These are phyloP conservation scores for Calliopsis andreniformis DNA, from an alignment of 1,140 invertebrate species.

Conservation along the genomic window DNA sequence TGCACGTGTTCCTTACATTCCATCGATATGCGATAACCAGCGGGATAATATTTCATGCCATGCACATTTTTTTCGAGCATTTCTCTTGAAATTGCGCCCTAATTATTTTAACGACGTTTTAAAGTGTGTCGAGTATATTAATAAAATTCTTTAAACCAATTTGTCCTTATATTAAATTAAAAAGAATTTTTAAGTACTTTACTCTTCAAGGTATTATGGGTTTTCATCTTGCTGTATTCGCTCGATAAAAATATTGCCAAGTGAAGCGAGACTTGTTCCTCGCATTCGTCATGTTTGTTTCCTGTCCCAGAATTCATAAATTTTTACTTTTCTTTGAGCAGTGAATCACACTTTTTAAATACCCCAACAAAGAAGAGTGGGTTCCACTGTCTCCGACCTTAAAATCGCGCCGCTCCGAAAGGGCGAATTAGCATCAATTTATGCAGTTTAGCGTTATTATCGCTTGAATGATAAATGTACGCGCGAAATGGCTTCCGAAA, in stretches of 20 bases:
- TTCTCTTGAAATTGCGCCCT: neutral
- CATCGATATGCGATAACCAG: slow-evolving; percentile 23
- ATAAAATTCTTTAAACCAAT: neutral
- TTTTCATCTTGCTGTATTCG: too few relatives aligned
- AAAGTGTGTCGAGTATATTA: too few relatives aligned
- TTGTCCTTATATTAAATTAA: too few relatives aligned
- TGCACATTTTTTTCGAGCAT: neutral
- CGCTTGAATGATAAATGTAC: slow-evolving; percentile 8
- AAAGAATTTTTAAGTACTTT: too few relatives aligned
- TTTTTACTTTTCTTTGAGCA: neutral
- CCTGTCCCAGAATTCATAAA: neutral
- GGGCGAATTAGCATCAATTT: slow-evolving; percentile 34
- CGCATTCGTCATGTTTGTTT: too few relatives aligned
- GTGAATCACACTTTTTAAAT: neutral
- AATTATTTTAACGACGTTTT: neutral
- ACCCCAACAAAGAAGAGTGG: neutral
- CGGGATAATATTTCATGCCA: neutral
- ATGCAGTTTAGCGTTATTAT: slow-evolving; percentile 23
- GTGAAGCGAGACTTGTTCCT: too few relatives aligned
- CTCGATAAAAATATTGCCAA: too few relatives aligned
- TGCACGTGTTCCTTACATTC: neutral
- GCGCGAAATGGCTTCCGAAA: neutral
- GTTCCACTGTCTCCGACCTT: neutral
- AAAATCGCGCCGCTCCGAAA: neutral
- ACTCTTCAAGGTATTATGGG: too few relatives aligned